phyloP scores from a whole-genome alignment of 2,113 vertebrate genomes.

The Upupa epops region DNA sequence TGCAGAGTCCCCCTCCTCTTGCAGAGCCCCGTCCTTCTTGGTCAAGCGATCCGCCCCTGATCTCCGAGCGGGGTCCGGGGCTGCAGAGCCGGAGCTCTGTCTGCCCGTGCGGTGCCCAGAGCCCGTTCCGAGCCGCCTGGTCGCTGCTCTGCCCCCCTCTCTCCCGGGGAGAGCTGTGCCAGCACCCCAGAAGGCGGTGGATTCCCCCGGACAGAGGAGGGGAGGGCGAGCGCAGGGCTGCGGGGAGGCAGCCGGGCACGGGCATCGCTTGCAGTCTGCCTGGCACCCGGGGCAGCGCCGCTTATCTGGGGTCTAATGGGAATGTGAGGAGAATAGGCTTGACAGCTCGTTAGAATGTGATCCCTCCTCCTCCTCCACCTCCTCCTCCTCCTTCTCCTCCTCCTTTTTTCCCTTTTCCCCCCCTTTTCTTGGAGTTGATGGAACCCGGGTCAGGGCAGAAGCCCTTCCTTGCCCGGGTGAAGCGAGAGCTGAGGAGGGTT shows the following conservation, averaged over 20 bases:
- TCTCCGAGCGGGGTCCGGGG: no score
- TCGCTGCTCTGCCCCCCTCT: no score
- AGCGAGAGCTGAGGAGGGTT: constrained; percentile 68
- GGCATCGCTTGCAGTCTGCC: constrained; percentile 61
- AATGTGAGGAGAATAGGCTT: constrained; percentile 66
- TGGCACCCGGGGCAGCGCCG: constrained; percentile 58
- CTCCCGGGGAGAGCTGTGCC: no score
- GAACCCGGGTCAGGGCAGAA: constrained; percentile 68
- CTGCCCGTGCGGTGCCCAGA: not conserved
- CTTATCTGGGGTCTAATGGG: constrained; percentile 65
- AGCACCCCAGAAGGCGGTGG: no score
- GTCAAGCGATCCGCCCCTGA: not conserved
- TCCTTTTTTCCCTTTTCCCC: not conserved
- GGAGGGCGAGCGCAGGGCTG: constrained; percentile 1
- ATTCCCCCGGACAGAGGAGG: no score
- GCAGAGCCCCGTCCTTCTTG: no score
- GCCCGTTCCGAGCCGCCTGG: not conserved
- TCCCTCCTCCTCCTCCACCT: constrained; percentile 38
- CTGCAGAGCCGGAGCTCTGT: not conserved
- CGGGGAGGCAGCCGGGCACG: constrained; percentile 23
- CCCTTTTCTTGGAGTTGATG: constrained; percentile 53
- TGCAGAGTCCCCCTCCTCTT: no score
- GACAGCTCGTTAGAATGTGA: constrained; percentile 66
- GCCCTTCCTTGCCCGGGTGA: constrained; percentile 80
- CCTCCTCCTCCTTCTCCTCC: no score